Conservation (phyloP, 1,140 invertebrate genomes). For the Lepidurus couesii region DNA sequence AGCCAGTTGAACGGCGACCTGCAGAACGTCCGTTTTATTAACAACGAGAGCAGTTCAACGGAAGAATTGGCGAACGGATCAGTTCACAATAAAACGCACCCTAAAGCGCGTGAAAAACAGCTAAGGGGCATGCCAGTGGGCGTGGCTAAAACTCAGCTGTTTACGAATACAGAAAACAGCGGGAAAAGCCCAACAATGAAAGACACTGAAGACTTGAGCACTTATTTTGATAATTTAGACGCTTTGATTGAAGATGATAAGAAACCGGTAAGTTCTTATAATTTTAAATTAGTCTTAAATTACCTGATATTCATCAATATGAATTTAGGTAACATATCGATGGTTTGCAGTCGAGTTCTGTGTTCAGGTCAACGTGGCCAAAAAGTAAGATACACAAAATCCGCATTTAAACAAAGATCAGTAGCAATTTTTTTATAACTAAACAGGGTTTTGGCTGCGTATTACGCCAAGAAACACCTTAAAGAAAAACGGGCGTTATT, state of each 20-base stretch:
- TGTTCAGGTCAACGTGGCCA: not conserved
- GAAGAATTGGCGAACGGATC: too few relatives aligned
- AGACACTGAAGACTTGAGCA: not conserved
- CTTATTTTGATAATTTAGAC: too few relatives aligned
- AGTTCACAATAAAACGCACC: too few relatives aligned
- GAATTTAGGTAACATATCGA: not conserved
- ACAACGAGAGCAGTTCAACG: too few relatives aligned
- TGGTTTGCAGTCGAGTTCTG: constrained; percentile 8
- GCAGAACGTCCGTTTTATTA: too few relatives aligned
- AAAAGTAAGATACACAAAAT: not conserved
- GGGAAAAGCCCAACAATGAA: not conserved
- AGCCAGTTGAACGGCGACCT: too few relatives aligned
- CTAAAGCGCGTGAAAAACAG: too few relatives aligned
- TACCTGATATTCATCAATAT: not conserved
- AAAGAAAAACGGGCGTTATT: not conserved
- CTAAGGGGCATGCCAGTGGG: too few relatives aligned
- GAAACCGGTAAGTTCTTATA: not conserved
- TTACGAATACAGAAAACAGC: not conserved
- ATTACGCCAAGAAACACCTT: not conserved
- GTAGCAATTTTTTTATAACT: not conserved
- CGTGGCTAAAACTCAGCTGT: not conserved
- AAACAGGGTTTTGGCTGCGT: not conserved
- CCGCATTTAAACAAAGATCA: not conserved
- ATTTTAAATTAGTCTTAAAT: not conserved
- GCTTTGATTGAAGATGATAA: not conserved